phyloP scores from a whole-genome alignment of 2,797 vertebrate genomes.

The Phataginus tetradactyla region DNA sequence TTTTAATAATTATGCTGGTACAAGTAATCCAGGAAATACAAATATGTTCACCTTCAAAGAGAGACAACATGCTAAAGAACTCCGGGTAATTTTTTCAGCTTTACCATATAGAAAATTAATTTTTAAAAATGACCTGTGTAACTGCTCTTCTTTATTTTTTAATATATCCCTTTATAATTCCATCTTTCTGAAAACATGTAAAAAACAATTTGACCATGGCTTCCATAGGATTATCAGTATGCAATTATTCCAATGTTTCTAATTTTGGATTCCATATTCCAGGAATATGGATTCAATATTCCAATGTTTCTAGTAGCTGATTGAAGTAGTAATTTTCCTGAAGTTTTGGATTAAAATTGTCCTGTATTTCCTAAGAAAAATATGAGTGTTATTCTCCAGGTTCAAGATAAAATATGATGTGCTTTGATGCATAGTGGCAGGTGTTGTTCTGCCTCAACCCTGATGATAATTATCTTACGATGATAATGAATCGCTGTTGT shows the following conservation, averaged over 20 bases:
- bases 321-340: neutral
- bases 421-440: neutral
- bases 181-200: neutral
- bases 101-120: neutral
- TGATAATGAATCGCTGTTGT: neutral
- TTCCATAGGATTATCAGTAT: neutral
- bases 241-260: neutral
- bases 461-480: neutral
- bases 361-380: neutral
- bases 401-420: neutral
- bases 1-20: neutral
- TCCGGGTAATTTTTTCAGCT: neutral
- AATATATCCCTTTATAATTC: neutral
- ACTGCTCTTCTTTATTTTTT: neutral
- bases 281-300: neutral
- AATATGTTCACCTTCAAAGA: neutral
- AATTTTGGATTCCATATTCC: neutral
- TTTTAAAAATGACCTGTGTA: neutral
- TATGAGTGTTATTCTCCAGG: neutral
- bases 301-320: neutral
- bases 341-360: neutral
- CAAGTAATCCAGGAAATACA: neutral
- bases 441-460: neutral
- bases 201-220: neutral
- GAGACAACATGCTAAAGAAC: neutral